Conservation (phyloP, 2,888 invertebrate genomes). For the Netelia inedita region DNA sequence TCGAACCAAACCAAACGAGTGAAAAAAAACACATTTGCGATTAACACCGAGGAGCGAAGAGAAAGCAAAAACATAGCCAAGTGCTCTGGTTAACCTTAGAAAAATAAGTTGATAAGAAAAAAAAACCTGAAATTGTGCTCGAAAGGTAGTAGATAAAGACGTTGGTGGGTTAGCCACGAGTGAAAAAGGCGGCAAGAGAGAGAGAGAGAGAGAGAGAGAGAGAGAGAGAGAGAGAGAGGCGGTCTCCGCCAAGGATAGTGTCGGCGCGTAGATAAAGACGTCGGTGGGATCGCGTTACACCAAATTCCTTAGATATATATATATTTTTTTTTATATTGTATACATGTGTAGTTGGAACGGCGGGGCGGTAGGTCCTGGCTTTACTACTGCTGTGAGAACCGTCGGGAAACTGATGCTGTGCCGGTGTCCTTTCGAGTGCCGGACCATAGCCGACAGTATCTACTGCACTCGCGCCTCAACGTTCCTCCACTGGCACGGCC, state of each 20-base stretch:
- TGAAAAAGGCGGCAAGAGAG: neutral
- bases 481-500: no score
- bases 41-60: neutral
- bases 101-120: neutral
- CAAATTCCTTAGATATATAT: slow-evolving; percentile 1
- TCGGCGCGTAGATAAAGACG: slow-evolving; percentile 50
- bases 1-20: neutral
- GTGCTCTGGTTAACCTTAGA: neutral
- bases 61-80: neutral
- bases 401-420: no score
- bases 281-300: neutral
- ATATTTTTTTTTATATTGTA: neutral
- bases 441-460: no score
- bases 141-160: slow-evolving; percentile 41
- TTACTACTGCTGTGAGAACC: no score
- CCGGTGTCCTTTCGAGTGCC: no score
- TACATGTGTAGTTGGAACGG: no score
- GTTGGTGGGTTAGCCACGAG: slow-evolving; percentile 40
- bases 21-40: neutral
- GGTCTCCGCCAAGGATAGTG: slow-evolving; percentile 33
- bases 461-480: no score
- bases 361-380: no score
- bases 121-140: neutral
- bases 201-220: neutral
- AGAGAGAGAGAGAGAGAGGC: slow-evolving; percentile 12